Base-by-base conservation (phyloP, 2,797 vertebrate species). In the Lutjanus argentimaculatus region DNA sequence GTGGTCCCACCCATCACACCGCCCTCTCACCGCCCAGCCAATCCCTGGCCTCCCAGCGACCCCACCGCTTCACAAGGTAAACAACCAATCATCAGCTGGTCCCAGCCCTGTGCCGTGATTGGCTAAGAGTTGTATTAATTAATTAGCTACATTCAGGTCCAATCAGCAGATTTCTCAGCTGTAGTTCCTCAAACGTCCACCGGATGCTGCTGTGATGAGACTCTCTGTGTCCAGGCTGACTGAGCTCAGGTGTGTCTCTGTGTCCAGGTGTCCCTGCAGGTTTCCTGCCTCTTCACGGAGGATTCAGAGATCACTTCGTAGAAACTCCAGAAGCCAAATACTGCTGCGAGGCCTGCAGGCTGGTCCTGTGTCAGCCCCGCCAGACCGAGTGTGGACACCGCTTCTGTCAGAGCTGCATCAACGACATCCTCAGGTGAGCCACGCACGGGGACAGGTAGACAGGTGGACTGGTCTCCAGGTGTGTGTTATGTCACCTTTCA, bases 331-430 rank as follows among this genome's bases (percentile, higher is more conserved):
- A 99, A 68, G 94, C 97, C 81, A 99, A 99, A 83, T 99, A 99
- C 92, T 96, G 97, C 91, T 99, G 98, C n/a, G 97, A 99, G 95
- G 93, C 96, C 78, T 99, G 98, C 93, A 94, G 88, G 55, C 96
- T 97, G 91, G 98, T 98, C 85, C 95, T 99, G 80, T 99, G 98
- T 90, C 96, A 96, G 87, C 98, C 98, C 0, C 95, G 96, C 48
- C 98, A 99, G 94, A 99, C 98, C 0, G 98, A 98, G 91, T 99
- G 98, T 61, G 98, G 98, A 14, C 98, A 99, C 87, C 96, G 98
- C 56, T 99, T 98, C 94, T 99, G 98, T 40, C 97, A 98, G 86
- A 98, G 95, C 92, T 99, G 98, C 95, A 98, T 99, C 94, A 92
- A 82, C 15, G 87, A 95, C 49, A 88, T 98, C 92, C 95, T 99